Conservation (phyloP, 2,113 vertebrate species). For the Proteles cristata region DNA sequence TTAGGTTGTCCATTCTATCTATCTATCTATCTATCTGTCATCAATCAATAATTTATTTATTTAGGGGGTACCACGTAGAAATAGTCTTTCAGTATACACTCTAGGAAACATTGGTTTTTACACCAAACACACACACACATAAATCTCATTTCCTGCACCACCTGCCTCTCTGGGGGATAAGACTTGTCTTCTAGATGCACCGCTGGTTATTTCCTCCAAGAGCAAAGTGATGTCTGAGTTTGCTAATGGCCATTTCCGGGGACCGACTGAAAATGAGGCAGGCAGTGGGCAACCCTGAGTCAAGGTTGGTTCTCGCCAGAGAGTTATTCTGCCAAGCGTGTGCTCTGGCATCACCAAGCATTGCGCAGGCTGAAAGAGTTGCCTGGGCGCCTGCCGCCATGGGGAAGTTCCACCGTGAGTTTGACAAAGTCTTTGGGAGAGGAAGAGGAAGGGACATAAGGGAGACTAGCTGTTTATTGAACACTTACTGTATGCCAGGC, state of each 20-base stretch:
- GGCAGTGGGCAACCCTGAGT: neutral
- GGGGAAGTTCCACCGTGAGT: neutral
- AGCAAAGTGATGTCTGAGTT: neutral
- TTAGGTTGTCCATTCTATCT: neutral
- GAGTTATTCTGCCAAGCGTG: neutral
- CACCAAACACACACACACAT: fast-evolving
- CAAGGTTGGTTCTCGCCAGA: neutral
- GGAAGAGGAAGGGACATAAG: neutral
- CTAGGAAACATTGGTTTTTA: neutral
- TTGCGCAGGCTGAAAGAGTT: neutral
- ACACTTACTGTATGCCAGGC: neutral
- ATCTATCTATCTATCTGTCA: neutral
- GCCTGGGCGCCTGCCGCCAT: fast-evolving
- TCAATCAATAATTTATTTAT: neutral
- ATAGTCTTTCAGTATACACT: neutral
- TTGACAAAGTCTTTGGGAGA: neutral
- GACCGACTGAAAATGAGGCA: neutral
- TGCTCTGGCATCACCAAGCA: fast-evolving
- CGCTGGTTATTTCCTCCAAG: neutral
- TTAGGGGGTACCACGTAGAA: neutral
- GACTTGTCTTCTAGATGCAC: neutral
- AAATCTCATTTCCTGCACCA: neutral
- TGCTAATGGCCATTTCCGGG: neutral
- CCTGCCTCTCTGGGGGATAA: neutral
- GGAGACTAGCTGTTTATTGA: neutral